Evolutionary conservation across 1,140 invertebrate species (phyloP).

Genomic region (Hesperophylax magnus): DNA sequence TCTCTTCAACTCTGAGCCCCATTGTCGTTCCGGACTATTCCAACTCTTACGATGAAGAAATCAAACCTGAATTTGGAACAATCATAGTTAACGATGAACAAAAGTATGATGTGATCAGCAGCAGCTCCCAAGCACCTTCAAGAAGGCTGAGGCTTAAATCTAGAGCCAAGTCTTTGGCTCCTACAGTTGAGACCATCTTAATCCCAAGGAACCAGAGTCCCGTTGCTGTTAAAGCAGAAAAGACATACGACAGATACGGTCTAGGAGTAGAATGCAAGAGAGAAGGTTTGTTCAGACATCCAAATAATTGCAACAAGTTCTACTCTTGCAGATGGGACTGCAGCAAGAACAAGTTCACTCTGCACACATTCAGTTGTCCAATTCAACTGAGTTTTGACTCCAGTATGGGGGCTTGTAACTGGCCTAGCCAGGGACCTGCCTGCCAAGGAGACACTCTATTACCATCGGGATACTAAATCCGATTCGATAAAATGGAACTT

Average conservation of each 20-base stretch:
- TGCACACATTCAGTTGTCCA: constrained; percentile 87
- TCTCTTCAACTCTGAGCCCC: constrained; percentile 67
- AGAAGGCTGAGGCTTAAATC: constrained; percentile 61
- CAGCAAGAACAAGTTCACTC: constrained; percentile 82
- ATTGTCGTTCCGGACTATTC: constrained; percentile 69
- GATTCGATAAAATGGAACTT: background rate
- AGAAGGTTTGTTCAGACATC: constrained; percentile 86
- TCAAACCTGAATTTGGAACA: constrained; percentile 48
- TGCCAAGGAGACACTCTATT: constrained; percentile 81
- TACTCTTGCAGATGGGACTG: constrained; percentile 89
- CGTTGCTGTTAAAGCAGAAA: constrained; percentile 23
- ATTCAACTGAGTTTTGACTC: constrained; percentile 85
- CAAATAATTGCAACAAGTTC: constrained; percentile 87
- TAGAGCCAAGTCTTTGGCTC: constrained; percentile 64
- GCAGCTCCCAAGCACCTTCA: background rate
- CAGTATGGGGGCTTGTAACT: constrained; percentile 83
- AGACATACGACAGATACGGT: constrained; percentile 71
- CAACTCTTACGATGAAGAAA: constrained; percentile 65
- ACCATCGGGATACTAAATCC: constrained; percentile 68
- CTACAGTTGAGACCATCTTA: constrained; percentile 67
- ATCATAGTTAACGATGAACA: constrained; percentile 51
- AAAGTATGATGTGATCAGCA: constrained; percentile 37
- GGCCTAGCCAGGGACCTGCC: constrained; percentile 85
- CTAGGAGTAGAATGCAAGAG: constrained; percentile 80
- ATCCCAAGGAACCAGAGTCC: constrained; percentile 51